These are phyloP conservation scores for Dryadula phaetusa DNA, from an alignment of 2,888 invertebrate genomes.

Conservation along the genomic window DNA sequence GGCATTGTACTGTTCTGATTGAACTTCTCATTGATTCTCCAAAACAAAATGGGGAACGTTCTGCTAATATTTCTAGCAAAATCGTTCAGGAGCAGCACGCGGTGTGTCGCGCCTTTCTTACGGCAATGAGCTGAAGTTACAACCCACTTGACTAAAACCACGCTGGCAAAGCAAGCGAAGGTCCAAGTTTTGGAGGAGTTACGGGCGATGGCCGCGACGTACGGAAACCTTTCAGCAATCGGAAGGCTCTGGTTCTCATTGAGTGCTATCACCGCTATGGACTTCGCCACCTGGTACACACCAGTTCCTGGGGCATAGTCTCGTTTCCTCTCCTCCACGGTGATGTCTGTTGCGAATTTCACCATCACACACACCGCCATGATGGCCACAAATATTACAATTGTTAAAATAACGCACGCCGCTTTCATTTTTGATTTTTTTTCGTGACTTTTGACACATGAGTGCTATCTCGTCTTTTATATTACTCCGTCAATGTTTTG, in stretches of 20 bases:
- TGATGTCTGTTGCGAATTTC: constrained; percentile 73
- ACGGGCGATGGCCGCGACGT: constrained; percentile 67
- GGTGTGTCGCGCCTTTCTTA: constrained; percentile 57
- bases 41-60: constrained; percentile 66
- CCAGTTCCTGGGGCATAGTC: constrained; percentile 51
- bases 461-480: constrained; percentile 1
- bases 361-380: constrained; percentile 77
- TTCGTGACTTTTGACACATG: neutral
- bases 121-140: constrained; percentile 73
- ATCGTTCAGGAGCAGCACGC: constrained; percentile 65
- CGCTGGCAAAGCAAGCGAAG: constrained; percentile 70
- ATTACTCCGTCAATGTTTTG: neutral
- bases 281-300: constrained; percentile 54
- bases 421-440: constrained; percentile 60
- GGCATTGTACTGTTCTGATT: constrained; percentile 53
- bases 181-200: constrained; percentile 62
- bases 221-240: constrained; percentile 54
- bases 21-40: constrained; percentile 69
- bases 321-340: constrained; percentile 60
- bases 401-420: constrained; percentile 64
- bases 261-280: constrained; percentile 64
- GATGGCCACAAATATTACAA: constrained; percentile 65
- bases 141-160: constrained; percentile 68
- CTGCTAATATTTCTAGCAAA: constrained; percentile 61
- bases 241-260: constrained; percentile 53